These are phyloP conservation scores for Ctenoplectra terminalis DNA, from an alignment of 1,140 invertebrate genomes.

Conservation along the genomic window DNA sequence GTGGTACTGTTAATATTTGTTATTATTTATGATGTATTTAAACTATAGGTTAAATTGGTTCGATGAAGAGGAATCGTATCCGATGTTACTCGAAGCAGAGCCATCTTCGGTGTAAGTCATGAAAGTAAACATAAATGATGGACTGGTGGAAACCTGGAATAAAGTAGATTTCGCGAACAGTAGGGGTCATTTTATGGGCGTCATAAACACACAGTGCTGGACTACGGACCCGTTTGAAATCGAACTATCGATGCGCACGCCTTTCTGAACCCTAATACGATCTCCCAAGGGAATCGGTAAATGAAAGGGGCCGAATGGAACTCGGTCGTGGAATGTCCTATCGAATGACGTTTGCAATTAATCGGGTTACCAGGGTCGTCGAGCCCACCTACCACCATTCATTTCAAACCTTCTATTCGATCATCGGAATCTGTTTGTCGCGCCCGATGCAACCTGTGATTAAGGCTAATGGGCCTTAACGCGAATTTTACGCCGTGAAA, in stretches of 20 bases:
- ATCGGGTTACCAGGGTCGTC: constrained; percentile 64
- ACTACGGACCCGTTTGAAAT: constrained; percentile 1
- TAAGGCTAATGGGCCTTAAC: neutral
- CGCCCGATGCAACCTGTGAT: constrained; percentile 1
- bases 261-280: neutral
- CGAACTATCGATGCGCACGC: constrained; percentile 2
- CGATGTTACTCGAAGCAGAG: neutral
- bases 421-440: constrained; percentile 43
- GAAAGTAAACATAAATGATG: neutral
- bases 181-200: neutral
- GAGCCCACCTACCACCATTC: constrained; percentile 31
- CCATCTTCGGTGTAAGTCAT: neutral
- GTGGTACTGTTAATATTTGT: no score
- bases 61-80: neutral
- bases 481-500: neutral
- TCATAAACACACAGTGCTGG: neutral
- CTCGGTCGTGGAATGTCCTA: constrained; percentile 58
- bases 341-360: constrained; percentile 66
- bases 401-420: constrained; percentile 48
- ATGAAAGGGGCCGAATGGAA: constrained; percentile 61
- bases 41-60: neutral
- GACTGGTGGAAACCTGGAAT: neutral
- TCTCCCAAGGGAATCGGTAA: constrained; percentile 49
- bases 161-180: neutral
- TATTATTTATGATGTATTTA: neutral